Percentiles rank a stretch among this genome's conserved stretches.
These are phyloP conservation scores for Palythoa grandis DNA, from an alignment of 92 coral and sea anemone species.

Conservation along the genomic window DNA sequence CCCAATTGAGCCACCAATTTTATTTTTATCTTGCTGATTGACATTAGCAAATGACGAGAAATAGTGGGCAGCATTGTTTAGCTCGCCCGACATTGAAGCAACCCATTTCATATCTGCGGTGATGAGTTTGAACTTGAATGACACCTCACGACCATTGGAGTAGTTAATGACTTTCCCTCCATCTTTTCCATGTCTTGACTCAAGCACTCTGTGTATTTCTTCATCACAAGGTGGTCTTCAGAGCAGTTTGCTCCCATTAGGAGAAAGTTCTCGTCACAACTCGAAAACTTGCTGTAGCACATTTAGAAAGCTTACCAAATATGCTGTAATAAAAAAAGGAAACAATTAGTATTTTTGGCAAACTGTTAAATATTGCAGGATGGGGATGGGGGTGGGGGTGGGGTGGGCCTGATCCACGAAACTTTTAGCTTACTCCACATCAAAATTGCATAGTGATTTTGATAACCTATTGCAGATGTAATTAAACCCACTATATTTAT, in stretches of 20 bases:
- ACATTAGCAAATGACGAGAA: slow-evolving; percentile 78
- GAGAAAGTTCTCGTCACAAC: slow-evolving; percentile 66
- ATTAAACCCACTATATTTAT: no score
- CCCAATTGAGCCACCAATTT: no score
- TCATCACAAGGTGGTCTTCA: slow-evolving; percentile 62
- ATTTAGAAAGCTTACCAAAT: slow-evolving; percentile 61
- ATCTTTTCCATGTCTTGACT: slow-evolving; percentile 60
- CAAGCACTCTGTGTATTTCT: slow-evolving; percentile 50
- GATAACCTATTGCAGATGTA: no score
- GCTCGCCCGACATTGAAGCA: slow-evolving; percentile 67
- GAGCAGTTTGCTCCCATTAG: slow-evolving; percentile 61
- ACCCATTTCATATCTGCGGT: slow-evolving; percentile 74
- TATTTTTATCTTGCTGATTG: slow-evolving; percentile 30
- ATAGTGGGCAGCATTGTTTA: slow-evolving; percentile 54
- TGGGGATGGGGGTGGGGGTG: no score
- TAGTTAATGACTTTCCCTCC: slow-evolving; percentile 40
- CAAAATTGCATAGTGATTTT: no score
- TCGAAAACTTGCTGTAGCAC: slow-evolving; percentile 51
- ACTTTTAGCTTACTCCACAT: no score
- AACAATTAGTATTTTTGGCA: no score
- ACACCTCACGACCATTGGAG: slow-evolving; percentile 49
- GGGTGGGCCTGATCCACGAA: no score
- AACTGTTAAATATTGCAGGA: no score
- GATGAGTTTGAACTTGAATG: slow-evolving; percentile 50
- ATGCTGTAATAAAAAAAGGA: no score